Conservation (phyloP, 2,888 invertebrate species). For the Cheilosia vernalis region DNA sequence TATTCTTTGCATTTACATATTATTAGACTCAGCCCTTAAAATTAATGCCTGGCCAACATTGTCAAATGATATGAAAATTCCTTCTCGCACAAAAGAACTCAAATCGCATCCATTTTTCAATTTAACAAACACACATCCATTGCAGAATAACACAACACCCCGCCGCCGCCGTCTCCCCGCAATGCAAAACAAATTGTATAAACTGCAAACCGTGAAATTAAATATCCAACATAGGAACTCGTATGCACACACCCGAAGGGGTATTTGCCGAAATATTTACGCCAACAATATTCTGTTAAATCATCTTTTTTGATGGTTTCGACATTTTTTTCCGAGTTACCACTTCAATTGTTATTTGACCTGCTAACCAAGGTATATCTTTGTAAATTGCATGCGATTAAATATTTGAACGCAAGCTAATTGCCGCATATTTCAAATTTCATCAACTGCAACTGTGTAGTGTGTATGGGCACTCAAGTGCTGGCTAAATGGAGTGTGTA, state of each 20-base stretch:
- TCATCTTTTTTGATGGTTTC: neutral
- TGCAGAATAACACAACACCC: neutral
- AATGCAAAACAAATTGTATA: conserved; percentile 22
- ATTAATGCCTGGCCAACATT: too few relatives aligned
- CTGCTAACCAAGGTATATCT: conserved; percentile 14
- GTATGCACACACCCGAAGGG: neutral
- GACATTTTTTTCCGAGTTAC: neutral
- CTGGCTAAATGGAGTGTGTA: neutral
- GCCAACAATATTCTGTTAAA: neutral
- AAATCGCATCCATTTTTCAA: conserved; percentile 34
- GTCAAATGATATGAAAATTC: too few relatives aligned
- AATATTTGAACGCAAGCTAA: conserved; percentile 33
- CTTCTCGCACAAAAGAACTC: neutral
- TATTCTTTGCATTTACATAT: too few relatives aligned
- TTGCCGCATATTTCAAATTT: conserved; percentile 33
- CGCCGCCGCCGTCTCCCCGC: neutral
- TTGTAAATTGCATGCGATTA: conserved; percentile 31
- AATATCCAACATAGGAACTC: conserved; percentile 1
- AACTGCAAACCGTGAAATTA: conserved; percentile 26
- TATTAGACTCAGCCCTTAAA: too few relatives aligned
- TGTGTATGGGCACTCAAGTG: neutral
- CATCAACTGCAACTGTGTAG: conserved; percentile 11
- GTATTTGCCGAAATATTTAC: conserved; percentile 3
- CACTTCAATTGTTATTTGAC: conserved; percentile 10
- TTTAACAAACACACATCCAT: conserved; percentile 41